Percentiles rank a stretch among this genome's conserved stretches.
Evolutionary conservation across 2,113 vertebrate species (phyloP).

Genomic region (Coptodon rendalli): DNA sequence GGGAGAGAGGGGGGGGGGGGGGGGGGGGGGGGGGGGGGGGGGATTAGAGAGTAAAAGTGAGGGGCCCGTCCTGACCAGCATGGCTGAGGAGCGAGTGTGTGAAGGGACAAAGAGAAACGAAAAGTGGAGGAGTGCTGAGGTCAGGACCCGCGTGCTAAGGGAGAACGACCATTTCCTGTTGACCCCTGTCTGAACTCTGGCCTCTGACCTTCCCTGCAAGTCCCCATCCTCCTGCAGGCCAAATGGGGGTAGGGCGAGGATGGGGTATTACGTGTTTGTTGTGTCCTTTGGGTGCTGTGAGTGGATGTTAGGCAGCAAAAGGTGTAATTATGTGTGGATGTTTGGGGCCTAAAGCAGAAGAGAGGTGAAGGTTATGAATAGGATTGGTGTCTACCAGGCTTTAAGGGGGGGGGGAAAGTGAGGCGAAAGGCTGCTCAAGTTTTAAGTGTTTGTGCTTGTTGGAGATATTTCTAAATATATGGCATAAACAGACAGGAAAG

Average conservation of each 20-base stretch:
- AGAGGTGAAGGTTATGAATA: background rate
- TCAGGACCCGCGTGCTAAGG: conserved; percentile 55
- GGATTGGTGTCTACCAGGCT: background rate
- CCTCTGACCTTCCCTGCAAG: conserved; percentile 61
- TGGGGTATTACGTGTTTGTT: conserved; percentile 10
- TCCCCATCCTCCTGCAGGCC: conserved; percentile 51
- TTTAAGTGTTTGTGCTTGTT: background rate
- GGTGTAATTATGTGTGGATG: background rate
- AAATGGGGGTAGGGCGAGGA: conserved; percentile 32
- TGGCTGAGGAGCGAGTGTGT: background rate
- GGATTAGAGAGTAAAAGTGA: background rate
- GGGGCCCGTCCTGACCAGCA: background rate
- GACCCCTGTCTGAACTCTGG: conserved; percentile 70
- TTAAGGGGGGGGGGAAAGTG: background rate
- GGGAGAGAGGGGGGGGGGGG: no score
- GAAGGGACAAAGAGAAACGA: conserved; percentile 52
- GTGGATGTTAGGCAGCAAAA: background rate
- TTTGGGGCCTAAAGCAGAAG: background rate
- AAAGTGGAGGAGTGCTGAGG: conserved; percentile 50
- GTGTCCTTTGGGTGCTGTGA: background rate
- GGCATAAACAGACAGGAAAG: background rate
- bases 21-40: background rate
- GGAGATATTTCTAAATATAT: background rate
- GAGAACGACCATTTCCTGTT: conserved; percentile 74
- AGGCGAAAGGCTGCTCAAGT: background rate